A percentile compares a stretch with the other conserved stretches of the same genome.
These are phyloP conservation scores for Yponomeuta cagnagella DNA, from an alignment of 2,888 invertebrate genomes.

Conservation along the genomic window DNA sequence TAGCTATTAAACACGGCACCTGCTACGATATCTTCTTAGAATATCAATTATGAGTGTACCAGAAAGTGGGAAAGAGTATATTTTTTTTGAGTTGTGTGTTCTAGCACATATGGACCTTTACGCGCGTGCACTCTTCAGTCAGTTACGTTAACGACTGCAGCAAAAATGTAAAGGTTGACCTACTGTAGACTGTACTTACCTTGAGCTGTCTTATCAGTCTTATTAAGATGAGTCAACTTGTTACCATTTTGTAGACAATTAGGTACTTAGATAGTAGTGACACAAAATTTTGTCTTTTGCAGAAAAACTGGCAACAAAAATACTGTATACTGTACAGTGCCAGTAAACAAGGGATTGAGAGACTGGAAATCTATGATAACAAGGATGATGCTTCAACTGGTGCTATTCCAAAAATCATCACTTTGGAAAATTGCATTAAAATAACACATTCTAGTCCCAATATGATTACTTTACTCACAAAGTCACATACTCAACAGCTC, in stretches of 20 bases:
- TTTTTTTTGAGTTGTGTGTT: too few species aligned
- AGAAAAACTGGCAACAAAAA: conserved; percentile 91
- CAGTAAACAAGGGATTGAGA: conserved; percentile 89
- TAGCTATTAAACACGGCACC: neutral
- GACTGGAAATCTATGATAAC: conserved; percentile 89
- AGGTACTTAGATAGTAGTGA: neutral
- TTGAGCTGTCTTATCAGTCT: neutral
- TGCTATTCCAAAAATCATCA: conserved; percentile 84
- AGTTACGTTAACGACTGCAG: neutral
- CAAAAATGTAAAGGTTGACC: neutral
- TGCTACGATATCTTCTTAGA: neutral
- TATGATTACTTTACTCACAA: conserved; percentile 83
- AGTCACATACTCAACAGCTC: conserved; percentile 80
- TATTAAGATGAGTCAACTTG: neutral
- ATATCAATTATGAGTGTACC: neutral
- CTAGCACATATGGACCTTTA: too few species aligned
- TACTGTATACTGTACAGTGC: conserved; percentile 86
- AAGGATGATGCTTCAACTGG: conserved; percentile 80
- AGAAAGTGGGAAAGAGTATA: too few species aligned
- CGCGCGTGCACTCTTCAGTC: neutral
- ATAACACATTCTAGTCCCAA: conserved; percentile 81
- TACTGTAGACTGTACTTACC: neutral
- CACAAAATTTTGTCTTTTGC: conserved; percentile 22
- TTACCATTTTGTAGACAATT: neutral
- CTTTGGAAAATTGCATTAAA: conserved; percentile 91